A percentile compares a stretch with the other conserved stretches of the same genome.
These are phyloP conservation scores for Phrynosoma blainvillii DNA, from an alignment of 2,113 vertebrate species.

Conservation along the genomic window DNA sequence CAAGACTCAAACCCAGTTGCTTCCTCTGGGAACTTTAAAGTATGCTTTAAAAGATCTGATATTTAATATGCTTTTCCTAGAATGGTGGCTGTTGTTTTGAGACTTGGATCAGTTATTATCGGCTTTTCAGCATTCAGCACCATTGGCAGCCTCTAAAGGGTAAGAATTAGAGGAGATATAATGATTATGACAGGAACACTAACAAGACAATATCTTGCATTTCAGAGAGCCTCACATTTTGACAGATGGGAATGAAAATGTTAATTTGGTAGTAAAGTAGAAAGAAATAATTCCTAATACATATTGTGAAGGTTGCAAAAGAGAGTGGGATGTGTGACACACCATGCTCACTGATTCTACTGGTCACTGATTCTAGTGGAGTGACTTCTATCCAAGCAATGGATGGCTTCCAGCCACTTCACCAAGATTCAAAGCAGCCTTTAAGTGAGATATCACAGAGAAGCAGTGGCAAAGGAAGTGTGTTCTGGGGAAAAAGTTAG, in stretches of 20 bases:
- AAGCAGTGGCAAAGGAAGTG: not conserved
- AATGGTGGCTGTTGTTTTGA: not conserved
- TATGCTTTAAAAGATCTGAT: slow-evolving; percentile 22
- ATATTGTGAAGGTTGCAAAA: not conserved
- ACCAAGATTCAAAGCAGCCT: too few relatives aligned
- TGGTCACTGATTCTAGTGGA: not conserved
- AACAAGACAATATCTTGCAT: slow-evolving; percentile 48
- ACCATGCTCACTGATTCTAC: not conserved
- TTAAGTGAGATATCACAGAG: not conserved
- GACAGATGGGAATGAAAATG: slow-evolving; percentile 41
- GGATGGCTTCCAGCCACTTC: not conserved
- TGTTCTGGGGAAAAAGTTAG: not conserved
- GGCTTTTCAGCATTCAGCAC: slow-evolving; percentile 22
- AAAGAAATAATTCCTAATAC: slow-evolving; percentile 19
- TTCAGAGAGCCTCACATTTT: slow-evolving; percentile 34
- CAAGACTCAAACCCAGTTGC: not conserved
- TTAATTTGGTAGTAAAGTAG: slow-evolving; percentile 24
- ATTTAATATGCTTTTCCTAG: slow-evolving; percentile 32
- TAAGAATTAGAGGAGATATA: slow-evolving; percentile 13
- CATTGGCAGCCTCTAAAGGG: slow-evolving; percentile 32
- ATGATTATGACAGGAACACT: slow-evolving; percentile 34
- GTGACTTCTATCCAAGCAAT: not conserved
- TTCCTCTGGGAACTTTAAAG: slow-evolving; percentile 36
- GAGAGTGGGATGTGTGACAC: not conserved
- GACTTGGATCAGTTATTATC: slow-evolving; percentile 16